Evolutionary conservation across 2,113 vertebrate species (phyloP).

Genomic region (Grus americana): DNA sequence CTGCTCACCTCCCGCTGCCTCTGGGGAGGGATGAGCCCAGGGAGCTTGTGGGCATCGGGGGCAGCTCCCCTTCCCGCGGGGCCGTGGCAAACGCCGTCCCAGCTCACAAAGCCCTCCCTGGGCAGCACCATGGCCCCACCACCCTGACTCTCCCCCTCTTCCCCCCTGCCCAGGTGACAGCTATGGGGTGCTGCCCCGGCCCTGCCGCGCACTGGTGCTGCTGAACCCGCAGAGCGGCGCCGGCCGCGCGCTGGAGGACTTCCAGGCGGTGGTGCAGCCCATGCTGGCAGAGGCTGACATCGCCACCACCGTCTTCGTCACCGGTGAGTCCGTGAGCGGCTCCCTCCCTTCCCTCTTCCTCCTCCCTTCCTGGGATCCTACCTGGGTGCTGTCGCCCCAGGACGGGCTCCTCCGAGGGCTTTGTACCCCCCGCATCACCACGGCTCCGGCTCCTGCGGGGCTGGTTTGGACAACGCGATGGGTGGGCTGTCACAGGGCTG

Average conservation of each 20-base stretch:
- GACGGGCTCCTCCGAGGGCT: neutral
- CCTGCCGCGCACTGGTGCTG: constrained; percentile 29
- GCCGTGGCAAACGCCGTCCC: neutral
- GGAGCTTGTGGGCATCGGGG: neutral
- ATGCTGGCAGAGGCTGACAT: constrained; percentile 56
- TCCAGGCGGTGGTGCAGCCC: constrained; percentile 47
- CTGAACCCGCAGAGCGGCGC: constrained; percentile 49
- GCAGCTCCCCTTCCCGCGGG: neutral
- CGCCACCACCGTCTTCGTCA: constrained; percentile 37
- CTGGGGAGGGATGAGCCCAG: neutral
- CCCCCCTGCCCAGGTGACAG: neutral
- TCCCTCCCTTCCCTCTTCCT: neutral
- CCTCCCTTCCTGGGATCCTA: neutral
- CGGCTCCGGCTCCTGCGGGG: neutral
- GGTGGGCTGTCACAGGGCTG: neutral
- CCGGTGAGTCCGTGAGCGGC: neutral
- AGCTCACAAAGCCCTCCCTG: neutral
- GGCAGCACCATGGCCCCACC: neutral
- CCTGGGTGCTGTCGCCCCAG: accelerated
- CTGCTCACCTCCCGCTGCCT: accelerated
- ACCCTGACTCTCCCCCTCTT: neutral
- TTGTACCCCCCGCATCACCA: accelerated
- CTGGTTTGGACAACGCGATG: accelerated
- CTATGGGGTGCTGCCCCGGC: constrained; percentile 58
- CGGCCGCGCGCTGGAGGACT: neutral